Evolutionary conservation across 1,140 invertebrate species (phyloP), one percentile per base, ranked within the genome.

Genomic region (Drosophila albomicans): DNA sequence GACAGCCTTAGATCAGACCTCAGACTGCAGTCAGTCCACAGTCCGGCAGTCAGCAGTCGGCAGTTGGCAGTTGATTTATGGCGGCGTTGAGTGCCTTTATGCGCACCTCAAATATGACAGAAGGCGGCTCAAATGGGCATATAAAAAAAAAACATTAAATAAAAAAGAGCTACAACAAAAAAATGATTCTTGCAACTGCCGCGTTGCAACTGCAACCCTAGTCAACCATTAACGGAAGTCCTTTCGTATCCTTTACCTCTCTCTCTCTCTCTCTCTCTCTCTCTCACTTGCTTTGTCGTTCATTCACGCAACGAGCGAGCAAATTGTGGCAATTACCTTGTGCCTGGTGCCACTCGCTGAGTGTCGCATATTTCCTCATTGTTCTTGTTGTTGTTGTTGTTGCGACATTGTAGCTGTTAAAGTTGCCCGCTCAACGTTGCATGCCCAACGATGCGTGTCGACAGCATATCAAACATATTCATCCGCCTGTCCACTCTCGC

Each of bases 51-150:
- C 15, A 3, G 13, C 45, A 20, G 59, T 51, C 6, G 2, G 11
- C 30, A 41, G 71, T 74, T 80, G 82, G 78, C 85, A 79, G 85
- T 89, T 89, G 85, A 89, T 89, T 89, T 89, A 89, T 89, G 85
- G 85, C 85, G 81, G 78, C 85, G 81, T 89, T 89, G 85, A 89
- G 81, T 89, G 85, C 85, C 85, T 89, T 88, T 88, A 81, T 89
- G 84, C 81, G 79, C 84, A 87, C 80, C 84, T 87, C 84, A 88
- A 87, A 87, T 87, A 84, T 87, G 84, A 87, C 84, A 87, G 80
- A 84, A 81, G 84, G 84, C 67, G 79, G 77, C 68, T 57, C 67
- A 63, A 63, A 69, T 45, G 61, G 38, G 62, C 70, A 61, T 10
- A 28, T 25, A 62, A 66, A 15, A 63, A 63, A 45, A 51, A 52